phyloP scores from a whole-genome alignment of 2,888 invertebrate species.

The Anticlea derivata region DNA sequence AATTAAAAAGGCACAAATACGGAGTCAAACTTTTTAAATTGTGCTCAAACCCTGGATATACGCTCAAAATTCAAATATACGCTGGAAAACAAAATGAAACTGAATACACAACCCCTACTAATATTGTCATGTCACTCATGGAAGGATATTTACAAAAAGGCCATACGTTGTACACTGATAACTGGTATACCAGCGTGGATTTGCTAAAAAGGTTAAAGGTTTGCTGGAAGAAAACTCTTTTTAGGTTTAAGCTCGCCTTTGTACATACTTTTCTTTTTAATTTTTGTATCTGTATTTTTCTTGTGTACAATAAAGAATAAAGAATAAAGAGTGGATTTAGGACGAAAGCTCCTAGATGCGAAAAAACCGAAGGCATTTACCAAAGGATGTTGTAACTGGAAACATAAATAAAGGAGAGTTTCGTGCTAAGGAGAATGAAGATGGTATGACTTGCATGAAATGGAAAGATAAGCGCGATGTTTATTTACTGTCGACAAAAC shows the following conservation, averaged over 20 bases:
- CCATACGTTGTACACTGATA: constrained; percentile 40
- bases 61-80: constrained; percentile 7
- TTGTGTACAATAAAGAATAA: too few relatives aligned
- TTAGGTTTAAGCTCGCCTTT: too few relatives aligned
- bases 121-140: constrained; percentile 34
- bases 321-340: constrained; percentile 33
- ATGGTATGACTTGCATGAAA: constrained; percentile 32
- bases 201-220: too few relatives aligned
- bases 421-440: constrained; percentile 17
- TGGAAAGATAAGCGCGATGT: constrained; percentile 38
- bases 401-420: constrained; percentile 11
- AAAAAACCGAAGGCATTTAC: constrained; percentile 24
- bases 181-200: constrained; percentile 40
- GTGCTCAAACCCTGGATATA: constrained; percentile 16
- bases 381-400: constrained; percentile 1
- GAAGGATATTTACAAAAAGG: constrained; percentile 38
- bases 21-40: constrained; percentile 39
- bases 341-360: constrained; percentile 17
- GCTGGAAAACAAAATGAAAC: constrained; percentile 13
- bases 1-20: constrained; percentile 38
- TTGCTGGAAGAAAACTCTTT: too few relatives aligned
- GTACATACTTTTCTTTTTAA: too few relatives aligned
- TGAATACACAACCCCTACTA: constrained; percentile 18
- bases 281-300: too few relatives aligned
- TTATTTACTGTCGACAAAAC: constrained; percentile 27